These are phyloP conservation scores for Delia radicum DNA, from an alignment of 1,140 invertebrate genomes.

Conservation along the genomic window DNA sequence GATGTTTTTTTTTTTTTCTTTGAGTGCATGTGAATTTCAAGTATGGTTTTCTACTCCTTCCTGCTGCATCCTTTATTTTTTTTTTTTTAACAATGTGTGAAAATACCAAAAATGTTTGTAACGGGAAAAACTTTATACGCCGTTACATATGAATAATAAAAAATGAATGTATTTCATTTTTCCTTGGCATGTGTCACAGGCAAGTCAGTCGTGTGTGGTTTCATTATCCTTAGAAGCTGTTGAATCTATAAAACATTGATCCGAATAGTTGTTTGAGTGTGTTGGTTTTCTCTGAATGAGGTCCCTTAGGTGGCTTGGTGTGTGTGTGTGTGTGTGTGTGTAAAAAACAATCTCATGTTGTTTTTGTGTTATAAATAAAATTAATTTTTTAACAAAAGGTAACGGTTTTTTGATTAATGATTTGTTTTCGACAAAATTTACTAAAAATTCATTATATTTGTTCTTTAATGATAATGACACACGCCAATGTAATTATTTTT, in stretches of 20 bases:
- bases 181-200: background rate
- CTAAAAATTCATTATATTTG: conserved; percentile 1
- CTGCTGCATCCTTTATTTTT: background rate
- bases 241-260: background rate
- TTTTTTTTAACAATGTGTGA: background rate
- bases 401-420: conserved; percentile 1
- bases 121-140: background rate
- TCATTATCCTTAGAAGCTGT: background rate
- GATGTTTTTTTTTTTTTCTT: background rate
- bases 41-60: background rate
- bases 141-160: background rate
- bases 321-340: background rate
- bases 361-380: background rate
- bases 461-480: background rate
- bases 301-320: too few species aligned
- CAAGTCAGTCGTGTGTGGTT: conserved; percentile 3
- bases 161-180: background rate
- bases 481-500: background rate
- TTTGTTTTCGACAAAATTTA: conserved; percentile 2
- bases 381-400: conserved; percentile 5
- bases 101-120: background rate
- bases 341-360: background rate
- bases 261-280: too few species aligned
- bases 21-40: background rate
- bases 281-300: too few species aligned